Percentiles rank a stretch among this genome's conserved stretches.
These are phyloP conservation scores for Chelonus formosanus DNA, from an alignment of 2,888 invertebrate genomes.

Conservation along the genomic window DNA sequence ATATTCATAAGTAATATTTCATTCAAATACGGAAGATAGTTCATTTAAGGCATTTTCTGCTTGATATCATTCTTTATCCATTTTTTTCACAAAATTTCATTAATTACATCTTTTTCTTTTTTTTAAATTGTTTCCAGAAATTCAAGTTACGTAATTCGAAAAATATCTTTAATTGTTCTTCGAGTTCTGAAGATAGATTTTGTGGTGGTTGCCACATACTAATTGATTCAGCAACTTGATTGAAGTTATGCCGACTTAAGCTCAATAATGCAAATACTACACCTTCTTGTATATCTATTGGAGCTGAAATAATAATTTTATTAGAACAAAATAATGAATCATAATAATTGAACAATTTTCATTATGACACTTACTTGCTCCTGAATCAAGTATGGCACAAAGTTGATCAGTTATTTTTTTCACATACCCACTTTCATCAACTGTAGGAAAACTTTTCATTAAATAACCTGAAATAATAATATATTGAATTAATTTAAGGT, in stretches of 20 bases:
- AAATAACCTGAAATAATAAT: slow-evolving; percentile 49
- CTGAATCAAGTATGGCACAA: slow-evolving; percentile 48
- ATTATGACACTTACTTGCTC: slow-evolving; percentile 46
- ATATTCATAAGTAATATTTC: too few species aligned
- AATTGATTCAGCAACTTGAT: slow-evolving; percentile 41
- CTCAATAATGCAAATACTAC: slow-evolving; percentile 53
- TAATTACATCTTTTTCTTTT: not conserved
- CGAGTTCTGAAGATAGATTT: slow-evolving; percentile 42
- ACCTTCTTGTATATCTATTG: slow-evolving; percentile 55
- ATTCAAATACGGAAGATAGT: too few species aligned
- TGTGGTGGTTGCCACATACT: slow-evolving; percentile 51
- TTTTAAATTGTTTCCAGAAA: slow-evolving; percentile 46
- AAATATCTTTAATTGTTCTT: slow-evolving; percentile 48
- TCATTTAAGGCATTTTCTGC: too few species aligned
- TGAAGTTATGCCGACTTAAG: slow-evolving; percentile 46
- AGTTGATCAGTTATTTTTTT: slow-evolving; percentile 49
- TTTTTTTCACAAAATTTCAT: too few species aligned
- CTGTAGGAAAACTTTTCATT: slow-evolving; percentile 50
- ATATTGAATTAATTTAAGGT: slow-evolving; percentile 1
- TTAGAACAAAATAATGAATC: not conserved
- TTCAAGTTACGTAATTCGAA: slow-evolving; percentile 35
- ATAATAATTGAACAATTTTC: not conserved
- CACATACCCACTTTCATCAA: slow-evolving; percentile 43
- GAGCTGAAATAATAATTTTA: slow-evolving; percentile 39
- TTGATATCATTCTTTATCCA: too few species aligned